A percentile compares a stretch with the other conserved stretches of the same genome.
These are phyloP conservation scores for Vidua chalybeata DNA, from an alignment of 2,113 vertebrate species.

Conservation along the genomic window DNA sequence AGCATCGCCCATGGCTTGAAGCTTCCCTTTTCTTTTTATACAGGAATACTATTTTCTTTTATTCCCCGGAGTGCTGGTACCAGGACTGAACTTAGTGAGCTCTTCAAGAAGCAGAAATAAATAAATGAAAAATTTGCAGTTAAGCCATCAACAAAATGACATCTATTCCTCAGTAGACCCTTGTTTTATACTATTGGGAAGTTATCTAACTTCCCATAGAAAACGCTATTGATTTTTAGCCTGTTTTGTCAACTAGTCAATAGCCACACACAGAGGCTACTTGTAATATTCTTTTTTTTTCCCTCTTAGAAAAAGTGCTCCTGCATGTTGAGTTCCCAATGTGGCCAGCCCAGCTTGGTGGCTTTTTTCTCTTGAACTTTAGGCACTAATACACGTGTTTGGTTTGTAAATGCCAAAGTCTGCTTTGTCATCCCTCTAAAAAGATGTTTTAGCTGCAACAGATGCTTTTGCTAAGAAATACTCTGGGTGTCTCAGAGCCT, in stretches of 20 bases:
- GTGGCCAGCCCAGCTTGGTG: neutral
- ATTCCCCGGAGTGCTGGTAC: slow-evolving; percentile 32
- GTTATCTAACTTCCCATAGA: slow-evolving; percentile 73
- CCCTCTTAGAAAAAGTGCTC: neutral
- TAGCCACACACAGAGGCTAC: slow-evolving; percentile 47
- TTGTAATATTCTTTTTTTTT: fast-evolving
- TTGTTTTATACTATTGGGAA: slow-evolving; percentile 55
- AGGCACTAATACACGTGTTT: neutral
- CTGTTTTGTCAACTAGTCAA: slow-evolving; percentile 76
- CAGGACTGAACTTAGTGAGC: neutral
- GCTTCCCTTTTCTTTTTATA: neutral
- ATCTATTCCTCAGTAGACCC: slow-evolving; percentile 50
- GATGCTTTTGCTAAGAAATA: neutral
- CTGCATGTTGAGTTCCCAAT: neutral
- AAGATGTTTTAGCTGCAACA: neutral
- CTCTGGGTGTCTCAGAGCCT: neutral
- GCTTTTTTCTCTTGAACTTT: neutral
- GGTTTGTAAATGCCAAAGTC: neutral
- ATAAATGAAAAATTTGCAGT: slow-evolving; percentile 52
- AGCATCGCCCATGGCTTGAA: neutral
- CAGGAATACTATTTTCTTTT: neutral
- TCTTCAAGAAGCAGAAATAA: slow-evolving; percentile 53
- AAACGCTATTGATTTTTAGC: slow-evolving; percentile 75
- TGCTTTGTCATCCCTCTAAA: neutral
- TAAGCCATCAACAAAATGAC: slow-evolving; percentile 49